Percentiles rank a stretch among this genome's conserved stretches.
Conservation (phyloP, 2,113 vertebrate genomes). For the Mesoclemmys tuberculata region DNA sequence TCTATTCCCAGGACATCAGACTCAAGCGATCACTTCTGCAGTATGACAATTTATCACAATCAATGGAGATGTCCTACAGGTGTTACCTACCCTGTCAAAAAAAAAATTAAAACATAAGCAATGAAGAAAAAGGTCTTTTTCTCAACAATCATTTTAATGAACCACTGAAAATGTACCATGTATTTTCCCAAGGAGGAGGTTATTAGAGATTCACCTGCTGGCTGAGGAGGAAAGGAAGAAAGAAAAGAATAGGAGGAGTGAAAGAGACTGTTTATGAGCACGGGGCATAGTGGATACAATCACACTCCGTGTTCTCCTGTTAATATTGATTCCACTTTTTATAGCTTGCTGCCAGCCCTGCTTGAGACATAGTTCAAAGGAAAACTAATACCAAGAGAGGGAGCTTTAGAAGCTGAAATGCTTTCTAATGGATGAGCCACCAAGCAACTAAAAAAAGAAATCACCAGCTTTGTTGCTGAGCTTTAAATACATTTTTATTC, state of each 20-base stretch:
- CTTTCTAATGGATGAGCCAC: slow-evolving; percentile 36
- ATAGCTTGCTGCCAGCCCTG: neutral
- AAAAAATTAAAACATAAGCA: neutral
- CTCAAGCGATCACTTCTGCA: no score
- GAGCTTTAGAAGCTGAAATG: slow-evolving; percentile 23
- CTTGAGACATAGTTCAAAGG: slow-evolving; percentile 43
- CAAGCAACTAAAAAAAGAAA: slow-evolving; percentile 52
- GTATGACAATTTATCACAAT: neutral
- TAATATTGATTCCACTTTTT: neutral
- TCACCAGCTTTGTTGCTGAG: slow-evolving; percentile 28
- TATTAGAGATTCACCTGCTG: neutral
- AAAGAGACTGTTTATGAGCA: neutral
- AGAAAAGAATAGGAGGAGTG: neutral
- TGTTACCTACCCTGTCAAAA: no score
- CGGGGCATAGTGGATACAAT: neutral
- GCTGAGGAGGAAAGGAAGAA: neutral
- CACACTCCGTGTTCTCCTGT: neutral
- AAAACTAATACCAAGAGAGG: slow-evolving; percentile 37
- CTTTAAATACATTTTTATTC: slow-evolving; percentile 52
- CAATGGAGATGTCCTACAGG: neutral
- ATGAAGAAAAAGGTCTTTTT: neutral
- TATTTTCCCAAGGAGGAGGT: neutral
- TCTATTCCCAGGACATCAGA: neutral
- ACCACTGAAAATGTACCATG: neutral
- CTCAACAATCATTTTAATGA: neutral